Evolutionary conservation across 2,888 invertebrate genomes (phyloP).

Genomic region (Elegia similella): DNA sequence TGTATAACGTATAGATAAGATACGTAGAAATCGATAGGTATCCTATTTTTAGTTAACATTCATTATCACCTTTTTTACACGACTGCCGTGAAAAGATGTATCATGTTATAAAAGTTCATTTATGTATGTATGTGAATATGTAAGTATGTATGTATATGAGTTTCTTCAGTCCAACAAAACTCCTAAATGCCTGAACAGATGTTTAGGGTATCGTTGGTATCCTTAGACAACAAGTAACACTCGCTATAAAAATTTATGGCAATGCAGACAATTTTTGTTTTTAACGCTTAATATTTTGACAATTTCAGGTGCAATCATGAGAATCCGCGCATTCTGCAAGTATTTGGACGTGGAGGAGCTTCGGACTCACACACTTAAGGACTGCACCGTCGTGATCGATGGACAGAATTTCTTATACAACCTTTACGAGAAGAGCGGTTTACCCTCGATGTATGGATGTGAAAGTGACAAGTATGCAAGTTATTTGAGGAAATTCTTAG

Average conservation of each 20-base stretch:
- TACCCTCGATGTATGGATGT: conserved; percentile 37
- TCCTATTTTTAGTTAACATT: no score
- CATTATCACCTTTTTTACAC: no score
- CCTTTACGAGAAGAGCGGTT: conserved; percentile 29
- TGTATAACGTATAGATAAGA: no score
- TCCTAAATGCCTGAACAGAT: no score
- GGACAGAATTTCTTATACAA: conserved; percentile 40
- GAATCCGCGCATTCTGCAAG: conserved; percentile 17
- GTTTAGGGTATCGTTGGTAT: no score
- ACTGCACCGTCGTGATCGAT: conserved; percentile 44
- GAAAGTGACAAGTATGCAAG: conserved; percentile 40
- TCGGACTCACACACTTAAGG: conserved; percentile 24
- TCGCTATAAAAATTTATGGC: background rate
- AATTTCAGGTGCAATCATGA: conserved; percentile 14
- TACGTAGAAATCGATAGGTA: no score
- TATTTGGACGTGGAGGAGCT: conserved; percentile 16
- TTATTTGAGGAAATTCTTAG: conserved; percentile 31
- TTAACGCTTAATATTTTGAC: background rate
- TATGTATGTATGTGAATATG: no score
- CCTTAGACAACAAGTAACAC: no score
- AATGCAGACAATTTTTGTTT: background rate
- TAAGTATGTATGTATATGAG: no score
- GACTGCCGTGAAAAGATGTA: no score
- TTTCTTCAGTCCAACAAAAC: no score
- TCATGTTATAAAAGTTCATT: no score